Percentiles rank a stretch among this genome's conserved stretches.
Conservation (phyloP, 1,140 invertebrate genomes). For the Cherax destructor region DNA sequence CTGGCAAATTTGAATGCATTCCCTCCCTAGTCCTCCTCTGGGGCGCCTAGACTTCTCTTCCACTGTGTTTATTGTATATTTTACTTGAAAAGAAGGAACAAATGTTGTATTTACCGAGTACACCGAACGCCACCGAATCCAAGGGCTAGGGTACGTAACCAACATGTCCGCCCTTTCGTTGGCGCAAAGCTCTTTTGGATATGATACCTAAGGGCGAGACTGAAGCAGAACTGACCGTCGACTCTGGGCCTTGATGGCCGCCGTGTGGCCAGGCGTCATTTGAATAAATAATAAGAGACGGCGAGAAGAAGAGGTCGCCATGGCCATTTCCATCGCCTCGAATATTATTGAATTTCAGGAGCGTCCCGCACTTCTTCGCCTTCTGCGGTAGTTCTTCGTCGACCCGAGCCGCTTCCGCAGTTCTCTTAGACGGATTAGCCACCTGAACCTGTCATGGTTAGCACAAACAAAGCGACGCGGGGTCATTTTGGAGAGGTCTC, state of each 20-base stretch:
- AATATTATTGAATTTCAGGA: conserved; percentile 30
- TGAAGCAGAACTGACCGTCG: too few relatives aligned
- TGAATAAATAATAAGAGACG: conserved; percentile 50
- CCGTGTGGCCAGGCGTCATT: conserved; percentile 39
- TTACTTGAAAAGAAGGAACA: conserved; percentile 42
- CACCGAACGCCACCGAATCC: conserved; percentile 29
- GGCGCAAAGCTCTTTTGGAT: neutral
- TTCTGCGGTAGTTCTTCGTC: neutral
- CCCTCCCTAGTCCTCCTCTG: neutral
- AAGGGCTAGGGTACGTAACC: neutral
- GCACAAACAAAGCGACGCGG: too few relatives aligned
- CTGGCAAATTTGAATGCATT: conserved; percentile 18
- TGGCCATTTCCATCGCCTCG: conserved; percentile 40
- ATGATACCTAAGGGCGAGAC: neutral
- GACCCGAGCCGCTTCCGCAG: too few relatives aligned
- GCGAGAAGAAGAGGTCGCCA: conserved; percentile 30
- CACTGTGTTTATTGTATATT: conserved; percentile 38
- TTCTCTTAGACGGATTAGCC: too few relatives aligned
- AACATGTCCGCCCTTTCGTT: too few relatives aligned
- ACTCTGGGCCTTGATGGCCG: neutral
- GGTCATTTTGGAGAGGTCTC: too few relatives aligned
- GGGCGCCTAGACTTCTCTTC: neutral
- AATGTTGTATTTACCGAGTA: conserved; percentile 48
- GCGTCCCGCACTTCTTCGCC: neutral
- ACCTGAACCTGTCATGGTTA: too few relatives aligned